Conservation (phyloP, 2,113 vertebrate genomes). For the Macrotis lagotis region DNA sequence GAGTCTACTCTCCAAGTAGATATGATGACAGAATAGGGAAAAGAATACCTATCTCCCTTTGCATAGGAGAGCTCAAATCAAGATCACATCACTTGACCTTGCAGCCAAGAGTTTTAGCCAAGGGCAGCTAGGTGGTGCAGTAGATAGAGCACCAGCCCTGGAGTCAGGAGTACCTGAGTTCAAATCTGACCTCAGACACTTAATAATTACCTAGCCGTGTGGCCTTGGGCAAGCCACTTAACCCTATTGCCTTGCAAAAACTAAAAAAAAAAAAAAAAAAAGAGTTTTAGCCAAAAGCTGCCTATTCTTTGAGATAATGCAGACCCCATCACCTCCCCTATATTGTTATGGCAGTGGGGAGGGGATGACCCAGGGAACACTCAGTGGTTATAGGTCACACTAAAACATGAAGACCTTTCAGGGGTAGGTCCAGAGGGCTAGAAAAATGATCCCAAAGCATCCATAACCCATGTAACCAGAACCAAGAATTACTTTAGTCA, state of each 20-base stretch:
- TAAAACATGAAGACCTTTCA: neutral
- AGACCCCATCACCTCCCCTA: neutral
- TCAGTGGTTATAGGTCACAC: neutral
- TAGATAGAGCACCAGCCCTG: too few relatives aligned
- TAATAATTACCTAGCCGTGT: too few relatives aligned
- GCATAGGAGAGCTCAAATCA: neutral
- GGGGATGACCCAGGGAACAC: neutral
- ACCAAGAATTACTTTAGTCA: neutral
- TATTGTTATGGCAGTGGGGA: neutral
- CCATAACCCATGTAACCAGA: neutral
- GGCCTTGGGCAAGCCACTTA: too few relatives aligned
- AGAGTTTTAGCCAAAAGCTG: too few relatives aligned
- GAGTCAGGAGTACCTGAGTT: too few relatives aligned
- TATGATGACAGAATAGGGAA: neutral
- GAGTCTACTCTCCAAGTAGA: neutral
- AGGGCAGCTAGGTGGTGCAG: too few relatives aligned
- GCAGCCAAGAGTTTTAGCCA: neutral
- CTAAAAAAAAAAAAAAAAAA: too few relatives aligned
- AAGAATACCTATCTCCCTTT: neutral
- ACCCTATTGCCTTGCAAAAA: too few relatives aligned
- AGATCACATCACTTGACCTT: neutral
- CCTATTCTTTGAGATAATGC: neutral
- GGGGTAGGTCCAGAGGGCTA: neutral
- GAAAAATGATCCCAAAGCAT: neutral
- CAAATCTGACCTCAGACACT: too few relatives aligned